Evolutionary conservation across 35 echinoderm and acorn worm genomes (phyloP), one percentile per base, ranked within the genome.

Genomic region (Holothuria glaberrima): DNA sequence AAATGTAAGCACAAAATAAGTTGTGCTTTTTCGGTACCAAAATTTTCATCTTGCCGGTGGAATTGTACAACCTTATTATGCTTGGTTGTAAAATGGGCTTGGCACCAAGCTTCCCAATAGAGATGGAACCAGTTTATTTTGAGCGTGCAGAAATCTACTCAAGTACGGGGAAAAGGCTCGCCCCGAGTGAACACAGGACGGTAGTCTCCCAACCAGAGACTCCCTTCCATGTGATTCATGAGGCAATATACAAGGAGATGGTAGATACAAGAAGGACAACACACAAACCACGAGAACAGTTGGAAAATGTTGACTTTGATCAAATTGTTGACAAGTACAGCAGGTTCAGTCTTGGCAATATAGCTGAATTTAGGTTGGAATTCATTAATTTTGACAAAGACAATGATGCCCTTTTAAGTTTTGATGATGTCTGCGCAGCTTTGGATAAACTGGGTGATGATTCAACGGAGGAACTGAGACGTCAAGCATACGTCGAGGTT

Each of bases 51-150:
- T 61, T 84, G 59, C 36, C 61, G 59, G 80, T 63, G 80, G n/a
- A 84, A 63, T 84, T 36, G 80, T 84, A 84, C 59, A 33, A 84
- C 80, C 80, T 63, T 59, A 84, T 67, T 69, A 87, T 87, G 85
- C 85, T 87, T 67, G 85, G 61, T 71, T 87, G 60, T 87, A 96
- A 96, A 78, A 99, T 99, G 97, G 97, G 97, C 82, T 82, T 99
- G 92, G 93, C 93, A 92, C 94, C 94, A 72, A 99, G 93, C 88
- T 99, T 95, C 86, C 97, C 97, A 86, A 94, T 99, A 24, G 89
- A 92, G 81, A 92, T 95, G 91, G 91, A 93, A 89, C 97, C 97
- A 50, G 91, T 99, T n/a, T 89, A 88, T 73, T 99, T 95, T 90
- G 97, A 99, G 71, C 91, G 90, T 83, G 68, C 88, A 66, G 97